phyloP scores from a whole-genome alignment of 2,888 invertebrate species.

The Epirrhoe alternata region DNA sequence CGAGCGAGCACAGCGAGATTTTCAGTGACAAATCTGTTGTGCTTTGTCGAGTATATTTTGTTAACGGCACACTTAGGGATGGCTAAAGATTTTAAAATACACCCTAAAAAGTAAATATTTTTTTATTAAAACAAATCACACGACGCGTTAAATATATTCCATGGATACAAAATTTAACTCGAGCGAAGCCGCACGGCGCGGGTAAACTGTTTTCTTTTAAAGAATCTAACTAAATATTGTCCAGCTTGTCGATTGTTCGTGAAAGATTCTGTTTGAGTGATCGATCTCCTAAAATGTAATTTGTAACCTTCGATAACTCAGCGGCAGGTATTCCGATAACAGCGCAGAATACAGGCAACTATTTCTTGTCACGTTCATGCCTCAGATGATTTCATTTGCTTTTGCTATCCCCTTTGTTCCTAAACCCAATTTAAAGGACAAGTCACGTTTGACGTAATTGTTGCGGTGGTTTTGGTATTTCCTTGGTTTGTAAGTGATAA shows the following conservation, averaged over 20 bases:
- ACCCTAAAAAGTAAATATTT: no score
- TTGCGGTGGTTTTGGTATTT: conserved; percentile 26
- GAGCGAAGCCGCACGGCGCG: no score
- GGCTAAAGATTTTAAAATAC: no score
- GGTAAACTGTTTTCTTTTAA: not conserved
- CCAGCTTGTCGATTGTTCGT: not conserved
- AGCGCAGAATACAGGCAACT: conserved; percentile 38
- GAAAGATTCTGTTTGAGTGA: conserved; percentile 10
- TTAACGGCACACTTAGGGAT: no score
- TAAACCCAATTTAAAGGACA: conserved; percentile 28
- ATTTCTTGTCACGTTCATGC: conserved; percentile 51
- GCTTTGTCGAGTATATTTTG: no score
- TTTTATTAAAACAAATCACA: no score
- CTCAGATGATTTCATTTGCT: conserved; percentile 42
- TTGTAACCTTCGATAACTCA: conserved; percentile 17
- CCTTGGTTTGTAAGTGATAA: conserved; percentile 10
- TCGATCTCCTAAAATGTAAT: conserved; percentile 20
- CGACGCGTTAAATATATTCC: no score
- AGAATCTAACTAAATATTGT: not conserved
- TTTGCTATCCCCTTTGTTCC: conserved; percentile 38
- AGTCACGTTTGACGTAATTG: conserved; percentile 32
- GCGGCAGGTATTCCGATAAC: conserved; percentile 43
- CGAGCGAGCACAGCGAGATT: not conserved
- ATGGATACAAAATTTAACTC: no score
- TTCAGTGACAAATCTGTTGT: no score